These are phyloP conservation scores for Aphidius gifuensis DNA, from an alignment of 1,140 invertebrate species.

Conservation along the genomic window DNA sequence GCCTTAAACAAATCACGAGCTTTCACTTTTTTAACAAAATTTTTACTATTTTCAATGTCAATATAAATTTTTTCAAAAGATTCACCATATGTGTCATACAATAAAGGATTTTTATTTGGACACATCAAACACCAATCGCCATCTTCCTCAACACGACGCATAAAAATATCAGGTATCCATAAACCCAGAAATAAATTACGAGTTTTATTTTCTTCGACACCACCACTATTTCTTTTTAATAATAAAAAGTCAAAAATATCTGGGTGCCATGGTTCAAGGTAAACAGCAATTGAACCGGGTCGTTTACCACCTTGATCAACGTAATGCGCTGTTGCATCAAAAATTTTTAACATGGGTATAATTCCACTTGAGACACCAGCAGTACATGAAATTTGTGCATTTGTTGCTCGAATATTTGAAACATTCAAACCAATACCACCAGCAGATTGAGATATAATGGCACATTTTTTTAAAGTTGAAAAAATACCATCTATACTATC, in stretches of 20 bases:
- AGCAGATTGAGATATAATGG: conserved; percentile 93
- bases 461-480: conserved; percentile 90
- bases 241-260: conserved; percentile 96
- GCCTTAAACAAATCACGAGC: conserved; percentile 92
- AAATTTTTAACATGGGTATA: conserved; percentile 94
- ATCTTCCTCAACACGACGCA: conserved; percentile 90
- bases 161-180: conserved; percentile 99
- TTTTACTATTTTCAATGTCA: conserved; percentile 84
- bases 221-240: conserved; percentile 81
- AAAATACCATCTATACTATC: conserved; percentile 99
- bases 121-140: conserved; percentile 95
- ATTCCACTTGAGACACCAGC: conserved; percentile 94
- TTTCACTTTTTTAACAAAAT: conserved; percentile 71
- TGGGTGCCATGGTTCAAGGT: conserved; percentile 98
- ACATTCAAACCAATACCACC: conserved; percentile 97
- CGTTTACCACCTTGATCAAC: conserved; percentile 98
- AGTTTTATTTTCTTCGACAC: conserved; percentile 88
- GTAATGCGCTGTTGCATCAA: conserved; percentile 93
- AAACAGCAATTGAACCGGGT: conserved; percentile 97
- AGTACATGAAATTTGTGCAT: conserved; percentile 89
- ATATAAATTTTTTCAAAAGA: conserved; percentile 90
- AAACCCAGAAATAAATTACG: conserved; percentile 96
- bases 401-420: conserved; percentile 91
- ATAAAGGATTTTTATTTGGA: conserved; percentile 86
- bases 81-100: conserved; percentile 89